phyloP scores from a whole-genome alignment of 2,797 vertebrate genomes.

The Neomorphus geoffroyi region DNA sequence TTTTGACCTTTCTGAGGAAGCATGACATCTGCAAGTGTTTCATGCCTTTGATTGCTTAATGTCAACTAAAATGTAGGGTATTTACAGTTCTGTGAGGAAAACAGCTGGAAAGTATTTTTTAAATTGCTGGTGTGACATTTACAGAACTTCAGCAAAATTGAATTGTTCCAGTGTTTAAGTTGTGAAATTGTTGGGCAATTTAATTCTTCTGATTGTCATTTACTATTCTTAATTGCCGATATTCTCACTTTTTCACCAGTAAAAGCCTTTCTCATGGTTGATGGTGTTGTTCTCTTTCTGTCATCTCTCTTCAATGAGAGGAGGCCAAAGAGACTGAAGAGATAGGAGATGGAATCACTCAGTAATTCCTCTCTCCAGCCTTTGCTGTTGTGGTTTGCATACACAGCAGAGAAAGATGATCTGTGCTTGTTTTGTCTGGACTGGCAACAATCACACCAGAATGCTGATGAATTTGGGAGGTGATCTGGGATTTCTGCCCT shows the following conservation, averaged over 20 bases:
- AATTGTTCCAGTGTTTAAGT: neutral
- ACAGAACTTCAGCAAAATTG: neutral
- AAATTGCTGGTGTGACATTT: neutral
- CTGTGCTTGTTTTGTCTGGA: neutral
- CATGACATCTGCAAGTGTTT: neutral
- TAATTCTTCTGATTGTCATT: neutral
- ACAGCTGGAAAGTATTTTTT: neutral
- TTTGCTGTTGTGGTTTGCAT: neutral
- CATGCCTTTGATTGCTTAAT: neutral
- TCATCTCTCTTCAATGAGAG: neutral
- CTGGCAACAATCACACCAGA: neutral
- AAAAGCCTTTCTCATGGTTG: neutral
- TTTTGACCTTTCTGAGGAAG: neutral
- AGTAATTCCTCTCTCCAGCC: neutral
- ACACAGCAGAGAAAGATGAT: neutral
- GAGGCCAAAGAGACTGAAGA: neutral
- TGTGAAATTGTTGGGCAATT: neutral
- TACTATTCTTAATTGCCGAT: neutral
- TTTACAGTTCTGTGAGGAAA: neutral
- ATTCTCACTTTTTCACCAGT: neutral
- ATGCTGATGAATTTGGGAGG: neutral
- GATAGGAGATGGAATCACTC: neutral
- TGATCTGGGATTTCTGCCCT: neutral
- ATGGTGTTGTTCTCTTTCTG: neutral
- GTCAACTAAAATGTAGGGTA: neutral